Base-by-base conservation (phyloP, 2,888 invertebrate genomes). In the Eledona agricola region DNA sequence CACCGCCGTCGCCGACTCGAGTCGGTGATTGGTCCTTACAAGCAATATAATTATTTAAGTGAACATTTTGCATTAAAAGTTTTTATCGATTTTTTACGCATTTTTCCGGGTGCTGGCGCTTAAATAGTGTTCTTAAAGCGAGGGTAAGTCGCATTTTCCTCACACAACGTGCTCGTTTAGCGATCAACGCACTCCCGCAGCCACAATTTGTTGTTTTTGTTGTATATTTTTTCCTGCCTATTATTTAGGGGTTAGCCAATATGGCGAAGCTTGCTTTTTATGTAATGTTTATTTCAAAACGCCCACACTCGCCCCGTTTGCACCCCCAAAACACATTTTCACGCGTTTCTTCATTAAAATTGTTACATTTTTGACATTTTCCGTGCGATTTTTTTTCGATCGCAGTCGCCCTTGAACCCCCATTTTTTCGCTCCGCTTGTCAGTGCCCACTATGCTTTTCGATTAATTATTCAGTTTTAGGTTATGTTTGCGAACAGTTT, bases 31-130 rank as follows among this genome's bases (percentile, higher is more conserved):
- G 63, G 58, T 64, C 62, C 71, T 57, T 58, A 63, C 59, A 65
- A 70, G 71, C 73, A 71, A 75, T 75, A 76, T 76, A 77, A 76
- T 76, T 76, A 76, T 76, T 77, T 77, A 77, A 76, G 75, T 72
- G 73, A 72, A 74, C 73, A 73, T 76, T 76, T 76, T 75, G 74
- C 76, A 76, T 76, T 76, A 76, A 73, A 74, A 73, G 70, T 72
- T 74, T 71, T 73, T 76, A 77, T 77, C 73, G 77, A 77, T 76
- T 75, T 76, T 72, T 67, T 64, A 52, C 57, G 64, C 64, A 64
- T 67, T 74, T 73, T 69, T 68, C 66, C 59, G 62, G 59, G 65
- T 64, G 67, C 70, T 63, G 57, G 64, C 57, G 64, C 57, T 59
- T 64, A 60, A 55, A 60, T 60, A 63, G 56, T 57, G 60, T 37